Percentiles rank a stretch among this genome's conserved stretches.
Evolutionary conservation across 1,140 invertebrate genomes (phyloP).

Genomic region (Drosophila setifemur): DNA sequence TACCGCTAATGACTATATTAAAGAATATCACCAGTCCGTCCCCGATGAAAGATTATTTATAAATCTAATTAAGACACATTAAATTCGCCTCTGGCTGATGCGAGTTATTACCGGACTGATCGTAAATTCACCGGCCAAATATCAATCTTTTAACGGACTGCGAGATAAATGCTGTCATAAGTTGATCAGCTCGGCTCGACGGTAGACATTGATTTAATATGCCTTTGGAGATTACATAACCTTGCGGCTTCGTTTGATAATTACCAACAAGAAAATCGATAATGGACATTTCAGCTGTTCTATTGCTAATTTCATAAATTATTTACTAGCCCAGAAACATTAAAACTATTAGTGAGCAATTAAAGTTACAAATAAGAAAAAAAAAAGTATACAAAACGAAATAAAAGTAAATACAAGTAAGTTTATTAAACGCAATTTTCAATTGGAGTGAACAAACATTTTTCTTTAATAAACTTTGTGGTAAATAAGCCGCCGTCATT

Average conservation of each 20-base stretch:
- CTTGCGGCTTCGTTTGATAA: conserved; percentile 20
- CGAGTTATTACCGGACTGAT: conserved; percentile 1
- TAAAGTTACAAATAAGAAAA: conserved; percentile 37
- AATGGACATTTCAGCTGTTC: conserved; percentile 21
- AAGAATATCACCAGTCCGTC: neutral
- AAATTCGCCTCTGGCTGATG: neutral
- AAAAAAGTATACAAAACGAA: conserved; percentile 4
- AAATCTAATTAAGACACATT: conserved; percentile 2
- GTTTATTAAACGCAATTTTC: conserved; percentile 42
- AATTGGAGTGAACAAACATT: conserved; percentile 41
- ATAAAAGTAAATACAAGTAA: conserved; percentile 25
- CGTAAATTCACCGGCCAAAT: neutral
- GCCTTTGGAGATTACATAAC: conserved; percentile 16
- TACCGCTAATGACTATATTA: neutral
- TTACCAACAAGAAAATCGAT: neutral
- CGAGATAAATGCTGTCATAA: conserved; percentile 22
- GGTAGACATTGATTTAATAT: conserved; percentile 25
- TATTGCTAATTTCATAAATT: conserved; percentile 6
- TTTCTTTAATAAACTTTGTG: conserved; percentile 56
- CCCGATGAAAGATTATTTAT: neutral
- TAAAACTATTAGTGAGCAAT: conserved; percentile 61
- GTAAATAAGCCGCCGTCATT: conserved; percentile 14
- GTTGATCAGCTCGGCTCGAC: conserved; percentile 6
- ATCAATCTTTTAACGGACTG: conserved; percentile 7
- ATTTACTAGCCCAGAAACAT: conserved; percentile 18